Conservation (phyloP, 2,888 invertebrate genomes). For the Thelaira solivaga region DNA sequence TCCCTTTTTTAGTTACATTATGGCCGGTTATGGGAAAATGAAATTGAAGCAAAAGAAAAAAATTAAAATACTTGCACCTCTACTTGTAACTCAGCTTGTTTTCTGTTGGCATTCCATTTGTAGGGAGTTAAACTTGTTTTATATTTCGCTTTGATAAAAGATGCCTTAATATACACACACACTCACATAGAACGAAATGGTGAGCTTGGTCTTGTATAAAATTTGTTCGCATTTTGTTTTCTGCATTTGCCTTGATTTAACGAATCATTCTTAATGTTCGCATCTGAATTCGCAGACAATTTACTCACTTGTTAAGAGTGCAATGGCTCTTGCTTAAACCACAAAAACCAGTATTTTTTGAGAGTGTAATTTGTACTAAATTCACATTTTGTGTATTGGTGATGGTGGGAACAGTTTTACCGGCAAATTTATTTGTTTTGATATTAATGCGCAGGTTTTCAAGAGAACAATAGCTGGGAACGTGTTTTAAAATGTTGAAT, state of each 20-base stretch:
- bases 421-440: conserved; percentile 63
- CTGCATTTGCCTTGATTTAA: conserved; percentile 35
- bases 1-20: conserved; percentile 41
- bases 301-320: conserved; percentile 19
- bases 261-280: conserved; percentile 24
- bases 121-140: conserved; percentile 59
- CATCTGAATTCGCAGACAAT: conserved; percentile 12
- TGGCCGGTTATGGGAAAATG: conserved; percentile 40
- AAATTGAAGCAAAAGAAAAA: conserved; percentile 9
- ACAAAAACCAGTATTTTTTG: conserved; percentile 49
- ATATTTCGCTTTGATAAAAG: conserved; percentile 26
- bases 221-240: conserved; percentile 44
- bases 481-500: background rate
- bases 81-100: conserved; percentile 28
- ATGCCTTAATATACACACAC: no score
- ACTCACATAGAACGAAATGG: background rate
- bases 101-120: conserved; percentile 26
- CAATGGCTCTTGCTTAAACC: conserved; percentile 35
- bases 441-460: conserved; percentile 54
- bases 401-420: conserved; percentile 56
- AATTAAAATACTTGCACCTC: conserved; percentile 44
- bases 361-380: conserved; percentile 46
- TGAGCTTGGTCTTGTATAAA: no score
- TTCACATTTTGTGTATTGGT: background rate
- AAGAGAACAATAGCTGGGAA: background rate